phyloP scores from a whole-genome alignment of 1,140 invertebrate genomes.

The Danaus melanippus region DNA sequence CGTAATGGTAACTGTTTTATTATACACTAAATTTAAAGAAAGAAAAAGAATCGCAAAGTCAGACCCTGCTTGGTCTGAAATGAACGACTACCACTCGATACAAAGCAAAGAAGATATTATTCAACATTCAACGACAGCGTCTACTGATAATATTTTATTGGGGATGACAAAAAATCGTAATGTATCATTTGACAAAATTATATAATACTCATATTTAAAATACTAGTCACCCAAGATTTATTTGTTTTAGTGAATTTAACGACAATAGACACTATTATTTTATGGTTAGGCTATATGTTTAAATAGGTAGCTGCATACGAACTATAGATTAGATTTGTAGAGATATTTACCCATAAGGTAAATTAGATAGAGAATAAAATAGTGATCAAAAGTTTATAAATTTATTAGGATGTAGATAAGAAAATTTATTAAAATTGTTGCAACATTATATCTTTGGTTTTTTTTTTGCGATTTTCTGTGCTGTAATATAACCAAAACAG shows the following conservation, averaged over 20 bases:
- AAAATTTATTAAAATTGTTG: constrained; percentile 40
- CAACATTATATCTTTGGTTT: constrained; percentile 27
- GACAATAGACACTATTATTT: no score
- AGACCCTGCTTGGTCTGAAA: constrained; percentile 62
- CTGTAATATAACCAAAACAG: not conserved
- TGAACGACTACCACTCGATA: constrained; percentile 66
- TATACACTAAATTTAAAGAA: constrained; percentile 66
- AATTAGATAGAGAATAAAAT: constrained; percentile 13
- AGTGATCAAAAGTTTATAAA: constrained; percentile 13
- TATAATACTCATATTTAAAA: constrained; percentile 18
- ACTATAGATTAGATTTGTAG: no score
- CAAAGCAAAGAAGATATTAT: constrained; percentile 65
- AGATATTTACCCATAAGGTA: not conserved
- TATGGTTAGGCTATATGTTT: no score
- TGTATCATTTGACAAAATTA: constrained; percentile 49
- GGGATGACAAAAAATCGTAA: constrained; percentile 58
- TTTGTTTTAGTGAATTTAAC: no score
- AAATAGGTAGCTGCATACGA: no score
- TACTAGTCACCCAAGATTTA: no score
- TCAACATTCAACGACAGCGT: constrained; percentile 57
- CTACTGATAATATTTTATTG: constrained; percentile 65
- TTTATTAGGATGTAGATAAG: constrained; percentile 17
- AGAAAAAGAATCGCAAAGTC: constrained; percentile 63
- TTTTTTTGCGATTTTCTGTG: constrained; percentile 14
- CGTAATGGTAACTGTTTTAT: constrained; percentile 59